Evolutionary conservation across 2,888 invertebrate genomes (phyloP), one percentile per base, ranked within the genome.

Genomic region (Noctua comes): DNA sequence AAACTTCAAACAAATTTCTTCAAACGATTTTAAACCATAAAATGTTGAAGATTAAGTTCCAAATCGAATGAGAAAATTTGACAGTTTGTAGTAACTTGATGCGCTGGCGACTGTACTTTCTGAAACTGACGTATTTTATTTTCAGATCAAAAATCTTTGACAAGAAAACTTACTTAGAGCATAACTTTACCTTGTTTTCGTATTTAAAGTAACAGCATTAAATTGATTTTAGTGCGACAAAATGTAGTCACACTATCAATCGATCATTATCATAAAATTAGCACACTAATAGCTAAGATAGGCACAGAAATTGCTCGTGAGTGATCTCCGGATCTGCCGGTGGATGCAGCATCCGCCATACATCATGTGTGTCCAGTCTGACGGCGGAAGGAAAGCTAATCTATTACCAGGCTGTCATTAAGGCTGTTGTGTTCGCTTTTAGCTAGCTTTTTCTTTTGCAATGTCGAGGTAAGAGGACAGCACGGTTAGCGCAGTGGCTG

Each of bases 371-470:
- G 46, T 75, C 77, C 77, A 69, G 79, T 79, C 51, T 85, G 82
- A 68, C 81, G 81, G 82, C 89, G 92, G 92, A 91, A 92, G 91
- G 93, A 92, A 92, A 93, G 92, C 88, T 86, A 87, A 91, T 91
- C 89, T 90, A 91, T 92, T 90, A 90, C 84, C 79, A 78, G 66
- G 31, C 70, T 81, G 85, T 88, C 86, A 88, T 88, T 88, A 88
- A 84, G 83, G 83, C 82, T 76, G 77, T 79, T 81, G 73, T 75
- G 75, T 68, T 48, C 46, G 64, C 40, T 73, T 77, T 78, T 40
- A 76, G 80, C 43, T n/a, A 66, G 66, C 82, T 87, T 82, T 85
- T 87, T 83, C 85, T 85, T 85, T 77, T 66, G 18, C 64, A 11
- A 77, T 62, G 66, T 76, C 0, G 5, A 7, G 5, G 21, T 68